Evolutionary conservation across 2,797 vertebrate species (phyloP).

Genomic region (Gymnoscopelus braueri): DNA sequence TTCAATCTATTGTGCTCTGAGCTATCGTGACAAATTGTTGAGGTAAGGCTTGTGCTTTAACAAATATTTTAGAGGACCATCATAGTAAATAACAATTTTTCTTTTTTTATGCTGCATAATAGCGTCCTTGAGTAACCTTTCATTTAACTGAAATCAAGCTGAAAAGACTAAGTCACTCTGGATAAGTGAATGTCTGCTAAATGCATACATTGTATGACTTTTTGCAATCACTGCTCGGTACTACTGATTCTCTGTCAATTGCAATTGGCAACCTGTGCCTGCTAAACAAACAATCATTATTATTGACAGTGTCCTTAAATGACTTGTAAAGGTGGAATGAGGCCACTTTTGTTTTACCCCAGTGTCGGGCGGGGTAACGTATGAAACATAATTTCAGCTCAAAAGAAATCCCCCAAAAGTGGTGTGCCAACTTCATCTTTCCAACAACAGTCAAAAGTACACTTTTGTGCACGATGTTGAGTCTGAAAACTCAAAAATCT

Average conservation of each 20-base stretch:
- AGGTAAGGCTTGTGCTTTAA: constrained; percentile 38
- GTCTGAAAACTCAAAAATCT: constrained; percentile 39
- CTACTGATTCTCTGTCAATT: too few relatives aligned
- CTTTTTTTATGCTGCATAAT: constrained; percentile 38
- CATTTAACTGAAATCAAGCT: background rate
- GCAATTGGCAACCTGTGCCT: too few relatives aligned
- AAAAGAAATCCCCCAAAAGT: constrained; percentile 28
- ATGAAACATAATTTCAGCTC: constrained; percentile 47
- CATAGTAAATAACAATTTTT: constrained; percentile 53
- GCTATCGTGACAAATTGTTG: constrained; percentile 52
- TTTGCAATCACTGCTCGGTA: too few relatives aligned
- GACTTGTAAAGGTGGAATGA: constrained; percentile 22
- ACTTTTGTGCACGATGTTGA: too few relatives aligned
- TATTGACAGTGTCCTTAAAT: too few relatives aligned
- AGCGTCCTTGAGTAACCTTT: constrained; percentile 47
- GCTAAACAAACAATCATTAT: too few relatives aligned
- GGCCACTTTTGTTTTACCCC: too few relatives aligned
- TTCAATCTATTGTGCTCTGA: constrained; percentile 46
- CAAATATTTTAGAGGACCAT: constrained; percentile 52
- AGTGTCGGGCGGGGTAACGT: constrained; percentile 17
- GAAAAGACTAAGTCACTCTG: background rate
- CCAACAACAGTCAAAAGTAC: too few relatives aligned
- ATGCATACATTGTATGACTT: too few relatives aligned
- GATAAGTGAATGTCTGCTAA: too few relatives aligned
- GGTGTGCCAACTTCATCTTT: background rate